Conservation (phyloP, 2,113 vertebrate genomes). For the Melanerpes aurifrons region DNA sequence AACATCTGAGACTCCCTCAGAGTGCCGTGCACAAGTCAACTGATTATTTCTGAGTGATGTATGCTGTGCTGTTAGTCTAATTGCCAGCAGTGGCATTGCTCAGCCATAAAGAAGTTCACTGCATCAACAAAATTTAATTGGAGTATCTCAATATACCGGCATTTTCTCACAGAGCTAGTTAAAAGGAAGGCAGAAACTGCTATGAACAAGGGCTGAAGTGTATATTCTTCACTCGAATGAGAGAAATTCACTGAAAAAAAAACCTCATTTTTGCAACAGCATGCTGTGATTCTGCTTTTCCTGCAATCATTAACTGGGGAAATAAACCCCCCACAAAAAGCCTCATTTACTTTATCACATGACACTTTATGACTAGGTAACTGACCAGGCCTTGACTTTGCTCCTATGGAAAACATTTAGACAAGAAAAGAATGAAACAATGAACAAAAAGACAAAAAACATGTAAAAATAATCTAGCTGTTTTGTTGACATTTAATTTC, state of each 20-base stretch:
- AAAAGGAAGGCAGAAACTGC: constrained; percentile 25
- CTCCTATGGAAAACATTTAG: constrained; percentile 4
- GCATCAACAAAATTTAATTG: constrained; percentile 73
- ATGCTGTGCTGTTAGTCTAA: constrained; percentile 30
- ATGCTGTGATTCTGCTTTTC: constrained; percentile 31
- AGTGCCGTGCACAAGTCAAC: not conserved
- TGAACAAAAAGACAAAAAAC: not conserved
- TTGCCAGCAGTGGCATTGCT: constrained; percentile 31
- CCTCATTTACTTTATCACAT: constrained; percentile 27
- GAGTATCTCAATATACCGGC: constrained; percentile 33
- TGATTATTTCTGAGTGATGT: constrained; percentile 57
- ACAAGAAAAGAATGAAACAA: not conserved
- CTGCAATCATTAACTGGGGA: not conserved
- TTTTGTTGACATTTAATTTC: constrained; percentile 37
- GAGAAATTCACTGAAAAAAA: constrained; percentile 48
- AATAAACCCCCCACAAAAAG: not conserved
- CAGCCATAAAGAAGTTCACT: constrained; percentile 29
- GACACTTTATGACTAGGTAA: constrained; percentile 50
- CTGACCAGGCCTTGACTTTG: constrained; percentile 12
- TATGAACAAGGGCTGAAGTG: not conserved
- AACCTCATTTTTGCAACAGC: constrained; percentile 36
- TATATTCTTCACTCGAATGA: constrained; percentile 50
- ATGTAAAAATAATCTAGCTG: not conserved
- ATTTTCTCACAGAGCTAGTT: constrained; percentile 42
- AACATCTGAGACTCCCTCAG: not conserved